Percentiles rank a stretch among this genome's conserved stretches.
Conservation (phyloP, 2,113 vertebrate species). For the Cheirogaleus medius region DNA sequence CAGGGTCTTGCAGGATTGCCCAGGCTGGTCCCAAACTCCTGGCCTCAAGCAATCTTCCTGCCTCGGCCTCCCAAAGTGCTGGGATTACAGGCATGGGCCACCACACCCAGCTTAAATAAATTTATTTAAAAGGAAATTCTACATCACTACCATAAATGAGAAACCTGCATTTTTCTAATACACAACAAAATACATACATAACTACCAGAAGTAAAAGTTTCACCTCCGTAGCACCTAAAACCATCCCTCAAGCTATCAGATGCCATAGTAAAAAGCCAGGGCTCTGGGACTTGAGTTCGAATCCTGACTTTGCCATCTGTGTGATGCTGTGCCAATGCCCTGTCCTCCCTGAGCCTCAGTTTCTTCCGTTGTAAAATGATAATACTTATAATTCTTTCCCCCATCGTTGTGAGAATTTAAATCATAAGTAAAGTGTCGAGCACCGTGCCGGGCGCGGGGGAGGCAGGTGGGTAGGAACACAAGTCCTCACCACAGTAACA, state of each 20-base stretch:
- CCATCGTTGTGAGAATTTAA: neutral
- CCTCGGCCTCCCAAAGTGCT: neutral
- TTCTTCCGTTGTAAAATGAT: neutral
- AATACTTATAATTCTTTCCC: neutral
- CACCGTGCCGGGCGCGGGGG: fast-evolving
- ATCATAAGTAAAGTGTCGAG: neutral
- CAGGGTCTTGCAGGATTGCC: neutral
- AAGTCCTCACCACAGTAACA: fast-evolving
- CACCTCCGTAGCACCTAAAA: no score
- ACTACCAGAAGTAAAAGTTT: neutral
- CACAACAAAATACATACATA: neutral
- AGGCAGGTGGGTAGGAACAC: neutral
- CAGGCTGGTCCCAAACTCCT: neutral
- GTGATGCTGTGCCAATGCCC: neutral
- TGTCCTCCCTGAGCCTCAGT: neutral
- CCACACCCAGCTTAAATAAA: neutral
- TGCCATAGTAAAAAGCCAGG: no score
- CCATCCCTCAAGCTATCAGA: fast-evolving
- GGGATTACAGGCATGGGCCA: neutral
- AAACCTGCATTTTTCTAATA: neutral
- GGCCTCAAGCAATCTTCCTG: neutral
- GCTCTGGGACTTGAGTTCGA: neutral
- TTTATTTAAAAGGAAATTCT: slow-evolving; percentile 20
- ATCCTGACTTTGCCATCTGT: neutral
- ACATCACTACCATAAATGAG: neutral